Conservation (phyloP, 1,140 invertebrate species). For the Drosophila setifemur region DNA sequence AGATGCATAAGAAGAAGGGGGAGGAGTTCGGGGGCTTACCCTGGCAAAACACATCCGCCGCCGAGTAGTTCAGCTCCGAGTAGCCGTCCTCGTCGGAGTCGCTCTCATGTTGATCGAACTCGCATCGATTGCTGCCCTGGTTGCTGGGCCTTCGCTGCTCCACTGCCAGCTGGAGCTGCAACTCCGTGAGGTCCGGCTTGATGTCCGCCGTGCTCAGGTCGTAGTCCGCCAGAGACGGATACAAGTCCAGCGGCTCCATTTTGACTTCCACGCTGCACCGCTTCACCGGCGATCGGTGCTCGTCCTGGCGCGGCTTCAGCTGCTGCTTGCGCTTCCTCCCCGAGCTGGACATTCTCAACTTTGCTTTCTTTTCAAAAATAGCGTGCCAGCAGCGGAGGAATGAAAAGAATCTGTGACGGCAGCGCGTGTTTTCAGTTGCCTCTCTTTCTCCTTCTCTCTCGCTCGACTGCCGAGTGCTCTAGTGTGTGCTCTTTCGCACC, state of each 20-base stretch:
- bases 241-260: constrained; percentile 25
- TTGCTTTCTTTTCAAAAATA: not conserved
- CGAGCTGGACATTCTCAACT: constrained; percentile 46
- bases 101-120: constrained; percentile 56
- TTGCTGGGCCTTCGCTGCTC: constrained; percentile 7
- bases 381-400: constrained; percentile 13
- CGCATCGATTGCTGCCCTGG: not conserved
- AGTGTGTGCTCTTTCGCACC: constrained; percentile 68
- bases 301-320: constrained; percentile 58
- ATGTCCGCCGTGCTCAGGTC: constrained; percentile 49
- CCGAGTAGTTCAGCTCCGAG: constrained; percentile 50
- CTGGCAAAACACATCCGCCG: constrained; percentile 49
- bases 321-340: constrained; percentile 68
- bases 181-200: constrained; percentile 60
- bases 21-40: constrained; percentile 35
- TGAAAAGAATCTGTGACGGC: constrained; percentile 13
- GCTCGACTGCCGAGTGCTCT: constrained; percentile 17
- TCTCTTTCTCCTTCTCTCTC: constrained; percentile 48
- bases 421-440: constrained; percentile 63
- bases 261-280: constrained; percentile 47
- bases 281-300: constrained; percentile 57
- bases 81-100: constrained; percentile 71
- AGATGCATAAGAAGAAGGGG: not conserved
- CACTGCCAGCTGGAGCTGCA: constrained; percentile 50
- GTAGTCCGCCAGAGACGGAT: constrained; percentile 59